A percentile compares a stretch with the other conserved stretches of the same genome.
These are phyloP conservation scores for Limonius californicus DNA, from an alignment of 1,140 invertebrate genomes.

Conservation along the genomic window DNA sequence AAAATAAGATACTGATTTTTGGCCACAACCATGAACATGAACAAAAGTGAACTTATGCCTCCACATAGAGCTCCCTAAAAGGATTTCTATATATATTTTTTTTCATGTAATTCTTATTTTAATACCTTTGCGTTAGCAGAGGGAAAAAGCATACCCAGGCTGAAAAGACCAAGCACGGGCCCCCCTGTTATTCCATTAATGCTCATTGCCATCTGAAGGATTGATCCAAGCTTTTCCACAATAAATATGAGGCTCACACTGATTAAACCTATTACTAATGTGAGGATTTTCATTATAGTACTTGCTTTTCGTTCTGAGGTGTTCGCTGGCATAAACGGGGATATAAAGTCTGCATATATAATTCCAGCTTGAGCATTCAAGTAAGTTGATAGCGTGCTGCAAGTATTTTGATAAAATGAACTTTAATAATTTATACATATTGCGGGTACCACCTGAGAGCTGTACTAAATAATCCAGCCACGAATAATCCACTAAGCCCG, in stretches of 20 bases:
- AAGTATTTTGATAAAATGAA: conserved; percentile 9
- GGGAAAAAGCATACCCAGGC: conserved; percentile 63
- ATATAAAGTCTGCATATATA: conserved; percentile 61
- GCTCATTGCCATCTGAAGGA: conserved; percentile 59
- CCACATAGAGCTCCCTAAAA: conserved; percentile 8
- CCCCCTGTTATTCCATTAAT: conserved; percentile 62
- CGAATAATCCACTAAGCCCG: conserved; percentile 57
- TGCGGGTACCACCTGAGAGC: conserved; percentile 52
- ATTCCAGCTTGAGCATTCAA: conserved; percentile 65
- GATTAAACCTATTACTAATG: conserved; percentile 55
- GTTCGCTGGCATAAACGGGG: conserved; percentile 43
- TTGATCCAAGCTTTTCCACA: conserved; percentile 57
- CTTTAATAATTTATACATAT: not conserved
- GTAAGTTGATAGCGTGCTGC: conserved; percentile 61
- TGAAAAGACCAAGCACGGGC: conserved; percentile 62
- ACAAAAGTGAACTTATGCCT: not conserved
- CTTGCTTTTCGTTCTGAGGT: conserved; percentile 48
- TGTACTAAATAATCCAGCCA: conserved; percentile 61
- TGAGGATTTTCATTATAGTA: conserved; percentile 55
- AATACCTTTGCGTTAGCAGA: not conserved
- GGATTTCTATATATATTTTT: not conserved
- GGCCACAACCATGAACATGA: not conserved
- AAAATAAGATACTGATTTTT: not conserved
- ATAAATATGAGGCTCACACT: conserved; percentile 57
- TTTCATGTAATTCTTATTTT: not conserved